Base-by-base conservation (phyloP, 2,797 vertebrate species). In the Catharus ustulatus region DNA sequence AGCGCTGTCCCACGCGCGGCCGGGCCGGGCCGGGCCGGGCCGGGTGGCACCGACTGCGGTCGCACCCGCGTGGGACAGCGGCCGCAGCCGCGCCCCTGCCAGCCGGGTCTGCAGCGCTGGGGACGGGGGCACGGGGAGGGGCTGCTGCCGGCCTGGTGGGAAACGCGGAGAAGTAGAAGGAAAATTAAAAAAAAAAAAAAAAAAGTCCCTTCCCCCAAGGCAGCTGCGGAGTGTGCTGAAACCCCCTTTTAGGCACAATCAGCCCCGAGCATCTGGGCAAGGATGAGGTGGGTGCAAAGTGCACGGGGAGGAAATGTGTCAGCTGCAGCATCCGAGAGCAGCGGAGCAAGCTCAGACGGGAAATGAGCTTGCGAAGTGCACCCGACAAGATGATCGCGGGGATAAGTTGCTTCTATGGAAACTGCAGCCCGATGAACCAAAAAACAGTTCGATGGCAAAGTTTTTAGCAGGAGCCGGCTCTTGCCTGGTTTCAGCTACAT, bases 311-410 rank as follows among this genome's bases (percentile, higher is more conserved):
- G 96, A 96, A 96, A 91, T 80, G 95, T 94, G 94, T 96, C 97
- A 92, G 97, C 97, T 96, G 94, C 96, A 91, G 96, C 97, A 94
- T 87, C 94, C 74, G 93, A 96, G 93, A 93, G 88, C 58, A 67
- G 87, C 93, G 54, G 55, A 83, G 93, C 93, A 94, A 80, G 73
- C 75, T 93, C 87, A 93, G 78, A 91, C 76, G 93, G 74, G 89
- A 93, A 96, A 80, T 96, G 94, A 95, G 95, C 69, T 94, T 96
- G 96, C 93, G 95, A 95, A 94, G 92, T 77, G 64, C 83, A 74
- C 90, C 84, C 93, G 84, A 76, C 87, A 80, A 95, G 93, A 96
- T 95, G 81, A 95, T 76, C 74, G 61, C 59, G 89, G 94, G 92
- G 93, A 95, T 94, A 96, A 94, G 91, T 92, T 89, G 84, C 95